These are phyloP conservation scores for Atta cephalotes DNA, from an alignment of 1,140 invertebrate species.

Conservation along the genomic window DNA sequence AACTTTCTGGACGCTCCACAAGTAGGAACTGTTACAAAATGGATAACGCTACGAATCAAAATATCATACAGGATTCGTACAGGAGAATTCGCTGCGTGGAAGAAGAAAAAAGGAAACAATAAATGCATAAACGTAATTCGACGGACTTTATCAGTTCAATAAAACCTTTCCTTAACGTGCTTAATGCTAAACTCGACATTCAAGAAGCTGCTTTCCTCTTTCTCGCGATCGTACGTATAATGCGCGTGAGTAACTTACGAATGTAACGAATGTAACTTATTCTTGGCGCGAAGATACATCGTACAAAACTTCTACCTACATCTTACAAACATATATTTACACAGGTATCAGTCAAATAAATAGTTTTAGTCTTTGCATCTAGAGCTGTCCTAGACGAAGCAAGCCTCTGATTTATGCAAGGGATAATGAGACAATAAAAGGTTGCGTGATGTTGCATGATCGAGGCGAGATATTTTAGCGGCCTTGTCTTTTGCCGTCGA, in stretches of 20 bases:
- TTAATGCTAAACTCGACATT: conserved; percentile 28
- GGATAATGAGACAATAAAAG: conserved; percentile 35
- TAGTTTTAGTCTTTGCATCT: conserved; percentile 73
- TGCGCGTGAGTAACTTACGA: conserved; percentile 22
- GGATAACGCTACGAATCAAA: conserved; percentile 37
- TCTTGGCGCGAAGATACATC: conserved; percentile 70
- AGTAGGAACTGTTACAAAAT: conserved; percentile 72
- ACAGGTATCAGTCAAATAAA: conserved; percentile 84
- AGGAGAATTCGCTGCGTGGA: conserved; percentile 12
- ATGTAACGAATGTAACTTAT: conserved; percentile 65
- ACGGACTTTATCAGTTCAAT: conserved; percentile 59
- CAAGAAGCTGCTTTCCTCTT: conserved; percentile 53
- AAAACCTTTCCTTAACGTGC: conserved; percentile 61
- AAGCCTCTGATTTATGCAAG: conserved; percentile 16
- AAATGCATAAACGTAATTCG: conserved; percentile 62
- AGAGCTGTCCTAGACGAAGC: conserved; percentile 51
- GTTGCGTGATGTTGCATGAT: conserved; percentile 26
- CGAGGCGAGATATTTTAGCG: not conserved
- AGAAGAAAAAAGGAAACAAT: conserved; percentile 30
- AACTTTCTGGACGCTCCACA: conserved; percentile 38
- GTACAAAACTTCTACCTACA: conserved; percentile 62
- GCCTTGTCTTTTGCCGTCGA: not conserved
- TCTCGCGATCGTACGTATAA: conserved; percentile 44
- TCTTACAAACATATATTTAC: conserved; percentile 84
- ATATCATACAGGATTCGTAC: conserved; percentile 21